These are phyloP conservation scores for Apogon talboti DNA, from an alignment of 2,797 vertebrate genomes.

Conservation along the genomic window DNA sequence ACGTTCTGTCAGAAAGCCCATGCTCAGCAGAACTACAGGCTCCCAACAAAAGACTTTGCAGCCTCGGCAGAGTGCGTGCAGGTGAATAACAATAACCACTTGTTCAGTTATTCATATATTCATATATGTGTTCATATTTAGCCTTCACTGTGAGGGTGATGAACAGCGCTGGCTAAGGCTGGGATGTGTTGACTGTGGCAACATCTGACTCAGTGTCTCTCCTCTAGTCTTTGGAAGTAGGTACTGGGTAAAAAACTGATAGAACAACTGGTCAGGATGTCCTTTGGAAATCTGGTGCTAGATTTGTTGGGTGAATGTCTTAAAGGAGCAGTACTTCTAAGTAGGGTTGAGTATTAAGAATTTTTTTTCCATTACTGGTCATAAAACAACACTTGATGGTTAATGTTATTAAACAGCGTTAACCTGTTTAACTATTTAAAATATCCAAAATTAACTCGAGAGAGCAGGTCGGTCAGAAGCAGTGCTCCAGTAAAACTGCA, in stretches of 20 bases:
- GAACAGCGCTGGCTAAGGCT: constrained; percentile 70
- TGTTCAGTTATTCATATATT: constrained; percentile 85
- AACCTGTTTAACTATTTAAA: no score
- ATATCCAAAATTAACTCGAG: no score
- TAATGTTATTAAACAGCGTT: no score
- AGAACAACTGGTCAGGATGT: constrained; percentile 65
- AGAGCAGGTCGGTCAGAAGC: no score
- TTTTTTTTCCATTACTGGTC: no score
- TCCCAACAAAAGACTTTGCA: constrained; percentile 76
- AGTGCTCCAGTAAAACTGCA: no score
- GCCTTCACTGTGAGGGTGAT: constrained; percentile 80
- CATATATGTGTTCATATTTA: constrained; percentile 83
- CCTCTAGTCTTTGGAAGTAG: constrained; percentile 47
- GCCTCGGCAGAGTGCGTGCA: constrained; percentile 72
- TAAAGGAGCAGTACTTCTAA: constrained; percentile 55
- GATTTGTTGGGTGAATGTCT: constrained; percentile 47
- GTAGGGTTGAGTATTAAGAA: no score
- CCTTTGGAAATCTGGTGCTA: constrained; percentile 45
- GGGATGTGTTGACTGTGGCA: constrained; percentile 56
- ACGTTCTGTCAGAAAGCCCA: constrained; percentile 78
- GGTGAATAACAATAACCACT: constrained; percentile 82
- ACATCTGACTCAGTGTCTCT: constrained; percentile 57
- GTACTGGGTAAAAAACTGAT: constrained; percentile 57
- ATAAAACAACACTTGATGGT: no score
- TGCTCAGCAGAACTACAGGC: constrained; percentile 80